Percentiles rank a stretch among this genome's conserved stretches.
Evolutionary conservation across 2,113 vertebrate genomes (phyloP).

Genomic region (Narcine bancroftii): DNA sequence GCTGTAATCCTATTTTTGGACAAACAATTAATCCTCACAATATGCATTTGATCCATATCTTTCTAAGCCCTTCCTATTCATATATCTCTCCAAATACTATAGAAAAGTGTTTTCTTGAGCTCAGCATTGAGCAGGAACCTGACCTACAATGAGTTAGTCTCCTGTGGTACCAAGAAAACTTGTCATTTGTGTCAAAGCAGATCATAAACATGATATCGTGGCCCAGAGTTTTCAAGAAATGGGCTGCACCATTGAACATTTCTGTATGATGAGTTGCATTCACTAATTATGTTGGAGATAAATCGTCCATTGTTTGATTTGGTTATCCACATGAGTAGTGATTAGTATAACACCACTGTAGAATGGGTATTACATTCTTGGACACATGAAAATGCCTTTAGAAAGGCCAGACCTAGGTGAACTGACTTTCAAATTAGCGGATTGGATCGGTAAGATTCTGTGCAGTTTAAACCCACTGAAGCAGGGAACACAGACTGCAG

Average conservation of each 20-base stretch:
- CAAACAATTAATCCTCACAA: too few relatives aligned
- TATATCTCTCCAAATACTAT: too few relatives aligned
- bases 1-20: too few relatives aligned
- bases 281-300: background rate
- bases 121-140: background rate
- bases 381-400: background rate
- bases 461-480: too few relatives aligned
- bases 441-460: too few relatives aligned
- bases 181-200: background rate
- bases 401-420: background rate
- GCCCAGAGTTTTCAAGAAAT: background rate
- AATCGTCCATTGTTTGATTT: background rate
- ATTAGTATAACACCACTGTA: background rate
- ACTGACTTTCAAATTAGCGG: too few relatives aligned
- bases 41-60: too few relatives aligned
- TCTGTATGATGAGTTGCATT: background rate
- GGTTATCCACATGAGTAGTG: background rate
- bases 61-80: too few relatives aligned
- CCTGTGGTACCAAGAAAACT: background rate
- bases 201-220: background rate
- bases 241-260: background rate
- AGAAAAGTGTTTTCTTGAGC: background rate
- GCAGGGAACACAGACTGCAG: too few relatives aligned
- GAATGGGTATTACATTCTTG: background rate
- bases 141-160: too few relatives aligned